phyloP scores from a whole-genome alignment of 1,140 invertebrate genomes.

The Sycophaga agraensis region DNA sequence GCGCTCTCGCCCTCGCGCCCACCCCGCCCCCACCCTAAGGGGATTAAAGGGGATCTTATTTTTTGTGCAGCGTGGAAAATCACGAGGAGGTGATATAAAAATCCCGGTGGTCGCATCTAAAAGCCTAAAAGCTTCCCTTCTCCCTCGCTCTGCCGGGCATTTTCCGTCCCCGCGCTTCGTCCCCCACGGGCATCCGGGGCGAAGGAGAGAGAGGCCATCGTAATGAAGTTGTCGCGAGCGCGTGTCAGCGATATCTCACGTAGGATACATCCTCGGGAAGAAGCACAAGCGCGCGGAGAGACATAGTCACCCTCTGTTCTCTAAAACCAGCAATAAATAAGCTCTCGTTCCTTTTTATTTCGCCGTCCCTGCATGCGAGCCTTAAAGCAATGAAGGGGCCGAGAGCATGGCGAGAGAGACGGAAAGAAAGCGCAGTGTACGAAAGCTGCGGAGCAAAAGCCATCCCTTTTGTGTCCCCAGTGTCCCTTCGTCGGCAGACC shows the following conservation, averaged over 20 bases:
- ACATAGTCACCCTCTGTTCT: slow-evolving; percentile 37
- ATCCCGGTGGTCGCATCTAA: slow-evolving; percentile 8
- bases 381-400: too few relatives aligned
- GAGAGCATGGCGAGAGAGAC: background rate
- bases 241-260: slow-evolving; percentile 40
- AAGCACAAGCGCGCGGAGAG: too few relatives aligned
- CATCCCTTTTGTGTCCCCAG: slow-evolving; percentile 1
- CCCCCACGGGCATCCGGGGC: background rate
- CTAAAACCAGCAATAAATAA: slow-evolving; percentile 38
- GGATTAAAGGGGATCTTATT: slow-evolving; percentile 30
- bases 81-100: slow-evolving; percentile 26
- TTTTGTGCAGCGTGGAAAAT: slow-evolving; percentile 26
- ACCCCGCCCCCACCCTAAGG: background rate
- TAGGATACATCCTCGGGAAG: too few relatives aligned
- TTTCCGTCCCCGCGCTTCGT: background rate
- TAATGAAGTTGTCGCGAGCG: slow-evolving; percentile 42
- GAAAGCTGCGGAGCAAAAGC: too few relatives aligned
- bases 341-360: slow-evolving; percentile 8
- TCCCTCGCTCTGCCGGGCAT: background rate
- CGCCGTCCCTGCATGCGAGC: too few relatives aligned
- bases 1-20: too few relatives aligned
- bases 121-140: slow-evolving; percentile 22
- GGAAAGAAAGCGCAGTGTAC: background rate
- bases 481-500: background rate
- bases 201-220: slow-evolving; percentile 1